These are phyloP conservation scores for Adelosebastes latens DNA, from an alignment of 2,797 vertebrate genomes.

Conservation along the genomic window DNA sequence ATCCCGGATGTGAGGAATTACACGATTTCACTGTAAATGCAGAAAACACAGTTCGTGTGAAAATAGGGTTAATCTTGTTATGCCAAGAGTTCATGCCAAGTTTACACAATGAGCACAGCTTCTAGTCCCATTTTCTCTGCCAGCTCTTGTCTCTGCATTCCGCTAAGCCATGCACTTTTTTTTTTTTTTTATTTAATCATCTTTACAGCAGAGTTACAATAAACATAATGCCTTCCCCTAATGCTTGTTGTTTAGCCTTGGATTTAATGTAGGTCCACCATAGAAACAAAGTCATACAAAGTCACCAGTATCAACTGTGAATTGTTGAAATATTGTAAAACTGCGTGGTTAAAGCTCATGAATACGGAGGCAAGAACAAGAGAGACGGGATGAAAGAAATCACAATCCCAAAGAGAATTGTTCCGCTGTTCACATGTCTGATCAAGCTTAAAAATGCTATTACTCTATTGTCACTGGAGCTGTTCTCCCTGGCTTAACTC, in stretches of 20 bases:
- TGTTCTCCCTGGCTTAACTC: slow-evolving; percentile 67
- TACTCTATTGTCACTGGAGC: slow-evolving; percentile 62
- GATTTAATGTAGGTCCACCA: slow-evolving; percentile 52
- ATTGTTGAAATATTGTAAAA: slow-evolving; percentile 21
- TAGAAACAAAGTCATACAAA: slow-evolving; percentile 62
- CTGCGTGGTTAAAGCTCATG: slow-evolving; percentile 22
- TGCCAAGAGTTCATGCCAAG: slow-evolving; percentile 64
- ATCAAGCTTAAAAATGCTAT: slow-evolving; percentile 68
- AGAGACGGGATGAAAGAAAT: slow-evolving; percentile 30
- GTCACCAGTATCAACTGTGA: slow-evolving; percentile 29
- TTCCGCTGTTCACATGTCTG: slow-evolving; percentile 54
- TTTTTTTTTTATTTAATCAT: slow-evolving; percentile 32
- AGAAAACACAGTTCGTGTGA: slow-evolving; percentile 51
- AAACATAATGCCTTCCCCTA: slow-evolving; percentile 37
- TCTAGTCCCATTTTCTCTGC: slow-evolving; percentile 52
- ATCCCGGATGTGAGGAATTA: slow-evolving; percentile 55
- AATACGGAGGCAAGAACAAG: slow-evolving; percentile 12
- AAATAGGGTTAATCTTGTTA: slow-evolving; percentile 78
- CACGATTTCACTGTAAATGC: slow-evolving; percentile 47
- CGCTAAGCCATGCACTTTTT: slow-evolving; percentile 52
- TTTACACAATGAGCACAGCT: slow-evolving; percentile 68
- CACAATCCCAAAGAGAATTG: slow-evolving; percentile 33
- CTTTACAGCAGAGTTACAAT: slow-evolving; percentile 55
- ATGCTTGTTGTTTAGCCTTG: slow-evolving; percentile 37
- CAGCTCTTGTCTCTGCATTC: slow-evolving; percentile 68